phyloP scores from a whole-genome alignment of 2,797 vertebrate genomes.

The Diplodus sargus region DNA sequence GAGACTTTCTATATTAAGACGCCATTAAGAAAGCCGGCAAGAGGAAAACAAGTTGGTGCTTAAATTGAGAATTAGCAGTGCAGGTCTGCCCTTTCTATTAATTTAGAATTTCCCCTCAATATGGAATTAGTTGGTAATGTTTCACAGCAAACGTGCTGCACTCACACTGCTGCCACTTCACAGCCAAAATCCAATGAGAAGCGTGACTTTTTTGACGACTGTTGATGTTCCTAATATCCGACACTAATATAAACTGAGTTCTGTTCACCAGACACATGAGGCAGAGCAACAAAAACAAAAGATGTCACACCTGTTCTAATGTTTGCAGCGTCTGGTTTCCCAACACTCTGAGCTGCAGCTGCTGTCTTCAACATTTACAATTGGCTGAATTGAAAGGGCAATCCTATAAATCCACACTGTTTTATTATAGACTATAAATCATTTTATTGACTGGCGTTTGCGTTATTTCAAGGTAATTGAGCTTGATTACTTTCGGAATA shows the following conservation, averaged over 20 bases:
- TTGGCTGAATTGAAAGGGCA: background rate
- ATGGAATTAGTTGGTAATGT: constrained; percentile 52
- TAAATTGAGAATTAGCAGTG: constrained; percentile 64
- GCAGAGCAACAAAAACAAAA: constrained; percentile 26
- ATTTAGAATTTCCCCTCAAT: constrained; percentile 50
- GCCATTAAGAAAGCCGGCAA: constrained; percentile 39
- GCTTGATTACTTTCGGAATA: background rate
- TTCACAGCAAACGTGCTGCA: constrained; percentile 35
- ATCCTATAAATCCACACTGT: background rate
- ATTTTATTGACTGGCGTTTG: background rate
- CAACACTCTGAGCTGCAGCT: constrained; percentile 19
- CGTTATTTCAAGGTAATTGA: background rate
- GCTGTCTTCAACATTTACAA: background rate
- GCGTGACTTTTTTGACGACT: constrained; percentile 8
- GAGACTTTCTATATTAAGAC: constrained; percentile 48
- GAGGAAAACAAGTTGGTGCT: constrained; percentile 57
- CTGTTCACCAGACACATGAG: constrained; percentile 21
- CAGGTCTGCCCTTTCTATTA: constrained; percentile 47
- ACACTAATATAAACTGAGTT: constrained; percentile 25
- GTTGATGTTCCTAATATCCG: constrained; percentile 47
- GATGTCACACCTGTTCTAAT: constrained; percentile 32
- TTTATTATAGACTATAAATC: background rate
- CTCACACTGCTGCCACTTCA: constrained; percentile 14
- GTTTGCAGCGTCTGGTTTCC: constrained; percentile 21
- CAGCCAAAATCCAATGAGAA: constrained; percentile 13